Conservation (phyloP, 2,888 invertebrate species). For the Metallyticus violacea region DNA sequence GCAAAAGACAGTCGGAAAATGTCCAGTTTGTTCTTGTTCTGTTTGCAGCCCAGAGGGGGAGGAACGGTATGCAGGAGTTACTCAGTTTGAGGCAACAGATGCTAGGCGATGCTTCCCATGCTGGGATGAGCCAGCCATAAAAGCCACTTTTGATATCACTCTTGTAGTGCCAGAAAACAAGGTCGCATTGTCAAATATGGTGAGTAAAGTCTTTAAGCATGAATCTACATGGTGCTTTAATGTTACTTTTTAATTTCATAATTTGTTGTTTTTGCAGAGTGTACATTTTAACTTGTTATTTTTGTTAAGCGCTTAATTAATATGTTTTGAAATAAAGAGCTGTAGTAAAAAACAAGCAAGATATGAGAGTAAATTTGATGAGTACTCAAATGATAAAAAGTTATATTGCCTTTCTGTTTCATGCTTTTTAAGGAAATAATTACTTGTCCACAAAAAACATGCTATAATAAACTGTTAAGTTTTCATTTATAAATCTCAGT, state of each 20-base stretch:
- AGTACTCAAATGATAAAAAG: too few relatives aligned
- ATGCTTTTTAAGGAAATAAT: too few relatives aligned
- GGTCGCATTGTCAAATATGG: conserved; percentile 93
- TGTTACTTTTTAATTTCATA: background rate
- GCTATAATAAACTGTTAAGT: too few relatives aligned
- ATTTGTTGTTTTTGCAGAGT: background rate
- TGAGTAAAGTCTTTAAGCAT: conserved; percentile 41
- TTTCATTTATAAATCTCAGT: too few relatives aligned
- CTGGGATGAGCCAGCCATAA: conserved; percentile 96
- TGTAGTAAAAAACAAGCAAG: too few relatives aligned
- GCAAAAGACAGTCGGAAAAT: conserved; percentile 13
- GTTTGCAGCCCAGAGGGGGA: conserved; percentile 58
- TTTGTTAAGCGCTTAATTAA: background rate
- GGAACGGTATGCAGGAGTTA: conserved; percentile 80
- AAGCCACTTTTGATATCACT: conserved; percentile 90
- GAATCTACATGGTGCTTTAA: conserved; percentile 37
- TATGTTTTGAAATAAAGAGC: too few relatives aligned
- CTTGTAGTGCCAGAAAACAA: conserved; percentile 76
- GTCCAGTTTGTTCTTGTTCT: background rate
- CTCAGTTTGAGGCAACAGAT: conserved; percentile 88
- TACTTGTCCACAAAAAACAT: too few relatives aligned
- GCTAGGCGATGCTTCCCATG: conserved; percentile 94
- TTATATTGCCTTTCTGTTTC: too few relatives aligned
- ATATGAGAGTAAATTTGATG: too few relatives aligned
- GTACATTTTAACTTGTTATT: background rate